These are phyloP conservation scores for Neomonachus schauinslandi DNA, from an alignment of 2,113 vertebrate species.

Conservation along the genomic window DNA sequence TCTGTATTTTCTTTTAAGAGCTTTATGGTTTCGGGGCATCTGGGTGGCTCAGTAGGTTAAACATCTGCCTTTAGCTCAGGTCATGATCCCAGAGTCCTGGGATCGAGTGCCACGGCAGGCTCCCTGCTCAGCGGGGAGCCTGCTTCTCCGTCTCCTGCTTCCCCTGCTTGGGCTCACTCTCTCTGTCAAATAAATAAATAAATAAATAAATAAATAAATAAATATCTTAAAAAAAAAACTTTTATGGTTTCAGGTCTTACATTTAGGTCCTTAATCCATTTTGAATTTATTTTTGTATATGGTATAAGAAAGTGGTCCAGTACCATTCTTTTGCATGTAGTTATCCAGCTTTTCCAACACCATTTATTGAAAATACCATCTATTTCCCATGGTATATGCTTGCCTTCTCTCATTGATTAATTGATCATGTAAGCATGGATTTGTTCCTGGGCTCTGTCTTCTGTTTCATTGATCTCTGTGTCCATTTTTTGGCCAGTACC, in stretches of 20 bases:
- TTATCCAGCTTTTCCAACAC: not conserved
- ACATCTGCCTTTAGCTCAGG: no score
- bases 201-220: no score
- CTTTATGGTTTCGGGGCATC: not conserved
- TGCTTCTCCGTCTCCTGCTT: no score
- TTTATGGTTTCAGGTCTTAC: not conserved
- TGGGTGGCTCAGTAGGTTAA: no score
- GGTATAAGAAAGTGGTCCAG: not conserved
- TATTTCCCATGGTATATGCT: not conserved
- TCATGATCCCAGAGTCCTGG: no score
- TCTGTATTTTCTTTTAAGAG: not conserved
- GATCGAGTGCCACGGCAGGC: no score
- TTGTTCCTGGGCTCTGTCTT: not conserved
- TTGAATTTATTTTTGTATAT: not conserved
- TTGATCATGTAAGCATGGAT: not conserved
- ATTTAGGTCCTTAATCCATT: not conserved
- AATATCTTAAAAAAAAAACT: not conserved
- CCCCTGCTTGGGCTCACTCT: no score
- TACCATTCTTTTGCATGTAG: not conserved
- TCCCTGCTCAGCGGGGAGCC: no score
- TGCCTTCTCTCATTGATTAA: not conserved
- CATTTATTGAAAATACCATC: not conserved
- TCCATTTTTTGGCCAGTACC: not conserved
- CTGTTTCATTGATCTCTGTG: not conserved
- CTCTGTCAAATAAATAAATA: no score